Evolutionary conservation across 2,888 invertebrate species (phyloP), one percentile per base, ranked within the genome.

Genomic region (Elysia crispata): DNA sequence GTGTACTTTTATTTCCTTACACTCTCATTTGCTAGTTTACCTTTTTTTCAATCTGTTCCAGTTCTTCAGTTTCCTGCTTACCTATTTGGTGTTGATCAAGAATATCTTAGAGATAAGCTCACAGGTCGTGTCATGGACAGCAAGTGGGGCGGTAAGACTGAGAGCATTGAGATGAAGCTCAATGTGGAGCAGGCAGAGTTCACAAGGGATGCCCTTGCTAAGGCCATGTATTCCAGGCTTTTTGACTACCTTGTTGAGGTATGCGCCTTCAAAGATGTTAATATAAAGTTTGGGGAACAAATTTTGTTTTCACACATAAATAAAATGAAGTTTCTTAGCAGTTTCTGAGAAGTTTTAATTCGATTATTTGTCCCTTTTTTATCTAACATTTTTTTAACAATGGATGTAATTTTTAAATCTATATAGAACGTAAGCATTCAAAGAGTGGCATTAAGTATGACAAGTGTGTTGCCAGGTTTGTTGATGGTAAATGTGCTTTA

Each of bases 131-230:
- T 93, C 82, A 94, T 95, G 93, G 95, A 95, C 88, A 94, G 94
- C 82, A 95, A 95, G 91, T 95, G 95, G 95, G 95, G 95, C 73
- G 93, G 93, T 41, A 93, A 94, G 86, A 93, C 94, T 18, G 95
- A 95, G 87, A 93, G 93, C 77, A 94, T 95, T 62, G 94, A 95
- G 86, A 94, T 95, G 80, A 94, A 94, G 8, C 90, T 95, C 73
- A 95, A 95, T 86, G 93, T 94, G 8, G 94, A 95, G 84, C 95
- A 95, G 90, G 94, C 95, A 0, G 92, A 93, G 79, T 94, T 94
- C 86, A 94, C 95, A 0, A 89, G 94, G 76, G 94, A 95, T 89
- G 95, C 95, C 15, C 92, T 95, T 84, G 94, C 94, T 50, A 95
- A 95, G 91, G 94, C 94, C 62, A 91, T 95, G 70, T 95, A 95